These are phyloP conservation scores for Poeciliopsis paucimaculata DNA, from an alignment of 2,797 vertebrate species.

Conservation along the genomic window DNA sequence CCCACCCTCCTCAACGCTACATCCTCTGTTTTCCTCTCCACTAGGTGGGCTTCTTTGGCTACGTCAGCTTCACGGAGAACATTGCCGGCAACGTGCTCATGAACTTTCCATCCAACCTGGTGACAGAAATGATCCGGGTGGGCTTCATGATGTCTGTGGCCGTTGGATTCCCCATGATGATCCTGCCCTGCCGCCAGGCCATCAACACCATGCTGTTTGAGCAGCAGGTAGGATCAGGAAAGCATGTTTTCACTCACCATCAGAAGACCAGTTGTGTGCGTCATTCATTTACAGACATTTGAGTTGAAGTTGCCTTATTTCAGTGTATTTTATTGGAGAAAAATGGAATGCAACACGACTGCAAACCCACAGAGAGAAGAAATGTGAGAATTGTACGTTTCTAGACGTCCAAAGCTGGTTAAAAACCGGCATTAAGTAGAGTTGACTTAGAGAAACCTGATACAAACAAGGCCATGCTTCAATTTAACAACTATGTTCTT, in stretches of 20 bases:
- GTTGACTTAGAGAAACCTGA: background rate
- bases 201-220: conserved; percentile 98
- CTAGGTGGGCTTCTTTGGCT: conserved; percentile 97
- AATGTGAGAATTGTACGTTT: background rate
- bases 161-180: conserved; percentile 99
- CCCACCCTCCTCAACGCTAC: background rate
- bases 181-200: conserved; percentile 95
- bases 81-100: conserved; percentile 95
- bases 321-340: background rate
- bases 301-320: background rate
- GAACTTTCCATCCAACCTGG: conserved; percentile 97
- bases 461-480: background rate
- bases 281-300: background rate
- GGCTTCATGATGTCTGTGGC: conserved; percentile 99
- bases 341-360: no score
- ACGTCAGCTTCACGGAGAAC: conserved; percentile 93
- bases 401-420: background rate
- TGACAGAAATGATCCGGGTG: conserved; percentile 94
- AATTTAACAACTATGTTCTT: background rate
- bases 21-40: background rate
- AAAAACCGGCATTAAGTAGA: background rate
- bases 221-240: conserved; percentile 87
- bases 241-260: background rate
- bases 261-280: background rate
- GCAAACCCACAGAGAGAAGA: background rate